Conservation (phyloP, 2,888 invertebrate genomes). For the Drosophila acutilabella region DNA sequence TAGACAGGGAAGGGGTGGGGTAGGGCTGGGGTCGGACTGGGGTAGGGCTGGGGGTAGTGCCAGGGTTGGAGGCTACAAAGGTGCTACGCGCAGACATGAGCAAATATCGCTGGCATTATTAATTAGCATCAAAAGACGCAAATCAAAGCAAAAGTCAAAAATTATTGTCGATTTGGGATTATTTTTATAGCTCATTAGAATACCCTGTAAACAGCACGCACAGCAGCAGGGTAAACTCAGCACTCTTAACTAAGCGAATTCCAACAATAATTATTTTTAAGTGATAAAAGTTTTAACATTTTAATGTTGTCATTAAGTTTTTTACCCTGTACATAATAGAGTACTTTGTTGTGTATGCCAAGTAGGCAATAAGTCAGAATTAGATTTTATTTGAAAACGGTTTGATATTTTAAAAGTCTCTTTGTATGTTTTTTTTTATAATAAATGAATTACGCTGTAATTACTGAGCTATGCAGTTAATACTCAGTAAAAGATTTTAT, state of each 20-base stretch:
- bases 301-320: too few relatives aligned
- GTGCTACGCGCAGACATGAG: not conserved
- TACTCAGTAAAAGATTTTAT: too few relatives aligned
- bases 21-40: not conserved
- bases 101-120: constrained; percentile 39
- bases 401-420: too few relatives aligned
- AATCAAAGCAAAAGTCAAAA: constrained; percentile 58
- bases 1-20: not conserved
- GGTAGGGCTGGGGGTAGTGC: not conserved
- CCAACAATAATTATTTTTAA: not conserved
- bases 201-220: not conserved
- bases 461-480: too few relatives aligned
- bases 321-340: too few relatives aligned
- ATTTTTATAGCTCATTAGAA: constrained; percentile 16
- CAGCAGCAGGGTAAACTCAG: not conserved
- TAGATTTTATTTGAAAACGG: too few relatives aligned
- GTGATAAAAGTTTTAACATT: not conserved
- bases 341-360: too few relatives aligned
- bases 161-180: constrained; percentile 19
- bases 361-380: too few relatives aligned
- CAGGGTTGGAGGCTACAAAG: not conserved
- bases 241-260: too few relatives aligned
- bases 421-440: too few relatives aligned
- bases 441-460: too few relatives aligned
- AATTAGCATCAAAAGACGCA: constrained; percentile 45